These are phyloP conservation scores for Zoanthus solanderi DNA, from an alignment of 92 coral and sea anemone genomes.

Conservation along the genomic window DNA sequence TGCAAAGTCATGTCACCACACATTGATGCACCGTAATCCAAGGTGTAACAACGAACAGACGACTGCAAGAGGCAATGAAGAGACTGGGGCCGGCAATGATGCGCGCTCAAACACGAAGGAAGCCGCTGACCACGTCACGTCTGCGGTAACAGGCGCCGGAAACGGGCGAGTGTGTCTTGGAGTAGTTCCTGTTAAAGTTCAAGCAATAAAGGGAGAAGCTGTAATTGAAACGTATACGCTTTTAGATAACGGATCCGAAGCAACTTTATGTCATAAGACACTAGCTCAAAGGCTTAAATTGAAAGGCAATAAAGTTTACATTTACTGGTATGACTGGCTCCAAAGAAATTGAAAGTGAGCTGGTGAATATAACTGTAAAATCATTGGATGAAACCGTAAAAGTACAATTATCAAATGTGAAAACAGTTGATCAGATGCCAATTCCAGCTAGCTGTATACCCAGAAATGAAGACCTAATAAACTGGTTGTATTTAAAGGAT, in stretches of 20 bases:
- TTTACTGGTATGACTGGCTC: constrained; percentile 74
- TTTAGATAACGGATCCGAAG: constrained; percentile 49
- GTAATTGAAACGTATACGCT: constrained; percentile 57
- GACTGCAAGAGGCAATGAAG: neutral
- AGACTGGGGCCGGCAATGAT: neutral
- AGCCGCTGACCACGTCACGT: neutral
- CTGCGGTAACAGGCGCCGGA: constrained; percentile 75
- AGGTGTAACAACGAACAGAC: neutral
- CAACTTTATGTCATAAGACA: constrained; percentile 71
- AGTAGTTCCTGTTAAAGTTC: constrained; percentile 71
- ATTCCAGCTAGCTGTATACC: constrained; percentile 50
- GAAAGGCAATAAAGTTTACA: constrained; percentile 45
- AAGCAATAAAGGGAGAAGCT: constrained; percentile 48
- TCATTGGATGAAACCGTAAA: constrained; percentile 38
- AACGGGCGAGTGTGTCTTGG: constrained; percentile 72
- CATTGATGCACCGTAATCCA: no score
- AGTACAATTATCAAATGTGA: constrained; percentile 63
- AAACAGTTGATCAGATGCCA: constrained; percentile 69
- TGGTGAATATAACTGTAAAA: constrained; percentile 57
- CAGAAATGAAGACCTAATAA: neutral
- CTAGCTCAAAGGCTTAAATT: constrained; percentile 27
- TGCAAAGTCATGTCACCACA: constrained; percentile 26
- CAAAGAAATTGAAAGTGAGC: constrained; percentile 44
- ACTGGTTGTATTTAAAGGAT: constrained; percentile 55
- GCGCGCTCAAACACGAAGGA: neutral